These are phyloP conservation scores for Gonocerus acuteangulatus DNA, from an alignment of 2,888 invertebrate genomes.

Conservation along the genomic window DNA sequence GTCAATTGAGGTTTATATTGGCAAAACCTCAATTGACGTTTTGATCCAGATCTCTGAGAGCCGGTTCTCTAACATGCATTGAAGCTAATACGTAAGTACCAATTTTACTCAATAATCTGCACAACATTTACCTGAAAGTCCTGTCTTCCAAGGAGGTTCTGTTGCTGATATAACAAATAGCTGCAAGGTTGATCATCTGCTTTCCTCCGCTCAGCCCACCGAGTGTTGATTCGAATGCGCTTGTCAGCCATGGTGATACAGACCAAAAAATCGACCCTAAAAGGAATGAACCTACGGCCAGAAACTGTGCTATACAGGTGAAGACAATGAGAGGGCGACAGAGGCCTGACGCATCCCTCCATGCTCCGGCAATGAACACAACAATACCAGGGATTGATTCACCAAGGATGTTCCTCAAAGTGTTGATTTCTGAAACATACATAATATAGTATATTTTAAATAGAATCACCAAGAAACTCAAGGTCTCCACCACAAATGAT, in stretches of 20 bases:
- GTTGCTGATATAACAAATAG: neutral
- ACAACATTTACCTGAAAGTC: neutral
- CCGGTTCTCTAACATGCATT: no score
- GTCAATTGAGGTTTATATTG: no score
- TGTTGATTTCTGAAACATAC: constrained; percentile 4
- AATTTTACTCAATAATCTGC: no score
- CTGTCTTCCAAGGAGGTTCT: neutral
- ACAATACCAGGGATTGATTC: neutral
- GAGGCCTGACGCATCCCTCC: neutral
- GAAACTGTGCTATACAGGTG: neutral
- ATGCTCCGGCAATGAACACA: neutral
- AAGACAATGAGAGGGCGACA: neutral
- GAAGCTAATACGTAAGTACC: no score
- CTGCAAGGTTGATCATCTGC: neutral
- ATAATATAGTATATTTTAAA: no score
- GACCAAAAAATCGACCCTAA: neutral
- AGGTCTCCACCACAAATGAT: no score
- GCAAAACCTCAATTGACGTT: no score
- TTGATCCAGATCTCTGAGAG: no score
- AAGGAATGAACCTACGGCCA: neutral
- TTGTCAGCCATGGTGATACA: neutral
- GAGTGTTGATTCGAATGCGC: neutral
- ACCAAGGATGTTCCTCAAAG: neutral
- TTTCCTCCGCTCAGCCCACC: neutral
- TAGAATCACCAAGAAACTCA: no score